phyloP scores from a whole-genome alignment of 2,888 invertebrate genomes.

The Epiperipatus broadwayi region DNA sequence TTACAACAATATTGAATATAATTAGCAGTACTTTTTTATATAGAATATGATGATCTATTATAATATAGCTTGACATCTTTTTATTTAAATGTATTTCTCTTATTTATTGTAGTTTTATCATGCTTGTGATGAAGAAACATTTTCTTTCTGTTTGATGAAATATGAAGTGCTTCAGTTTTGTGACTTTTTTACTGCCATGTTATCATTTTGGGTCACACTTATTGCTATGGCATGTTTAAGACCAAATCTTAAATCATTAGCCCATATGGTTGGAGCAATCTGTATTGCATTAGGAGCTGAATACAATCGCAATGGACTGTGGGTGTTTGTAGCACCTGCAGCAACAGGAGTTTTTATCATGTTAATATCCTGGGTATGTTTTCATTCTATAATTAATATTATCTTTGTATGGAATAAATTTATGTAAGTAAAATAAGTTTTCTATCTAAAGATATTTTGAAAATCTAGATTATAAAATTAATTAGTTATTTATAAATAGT shows the following conservation, averaged over 20 bases:
- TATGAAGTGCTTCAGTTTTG: constrained; percentile 36
- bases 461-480: not conserved
- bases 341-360: constrained; percentile 26
- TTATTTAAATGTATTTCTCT: constrained; percentile 9
- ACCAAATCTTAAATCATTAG: constrained; percentile 27
- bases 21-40: not conserved
- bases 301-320: constrained; percentile 34
- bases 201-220: constrained; percentile 40
- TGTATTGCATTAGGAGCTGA: constrained; percentile 36
- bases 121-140: constrained; percentile 27
- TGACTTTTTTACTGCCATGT: constrained; percentile 39
- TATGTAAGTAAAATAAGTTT: not conserved
- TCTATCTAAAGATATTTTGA: not conserved
- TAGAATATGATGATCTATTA: not conserved
- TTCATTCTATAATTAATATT: no score
- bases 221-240: constrained; percentile 35
- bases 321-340: constrained; percentile 34
- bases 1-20: no score
- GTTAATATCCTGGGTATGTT: constrained; percentile 23
- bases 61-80: not conserved
- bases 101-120: constrained; percentile 28
- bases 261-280: constrained; percentile 36
- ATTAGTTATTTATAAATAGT: no score
- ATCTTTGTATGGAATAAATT: not conserved
- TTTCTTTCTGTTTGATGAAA: constrained; percentile 16